Conservation (phyloP, 2,888 invertebrate genomes). For the Seladonia tumulorum region DNA sequence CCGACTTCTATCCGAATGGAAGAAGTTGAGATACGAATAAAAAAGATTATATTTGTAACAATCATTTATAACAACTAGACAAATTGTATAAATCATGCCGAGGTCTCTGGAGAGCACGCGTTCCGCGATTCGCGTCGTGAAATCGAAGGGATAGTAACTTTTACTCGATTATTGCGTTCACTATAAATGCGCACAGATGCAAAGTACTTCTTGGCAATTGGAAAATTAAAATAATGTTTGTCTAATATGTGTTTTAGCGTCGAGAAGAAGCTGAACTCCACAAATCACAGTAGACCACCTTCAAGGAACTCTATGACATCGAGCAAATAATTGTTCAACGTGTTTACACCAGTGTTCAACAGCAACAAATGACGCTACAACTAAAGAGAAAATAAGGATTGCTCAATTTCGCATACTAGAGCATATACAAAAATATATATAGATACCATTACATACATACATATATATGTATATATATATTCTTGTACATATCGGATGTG, state of each 20-base stretch:
- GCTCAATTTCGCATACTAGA: slow-evolving; percentile 52
- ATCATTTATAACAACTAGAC: slow-evolving; percentile 4
- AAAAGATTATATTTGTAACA: slow-evolving; percentile 36
- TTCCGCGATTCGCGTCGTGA: not conserved
- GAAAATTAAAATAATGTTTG: not conserved
- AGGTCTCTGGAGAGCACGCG: not conserved
- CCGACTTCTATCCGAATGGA: not conserved
- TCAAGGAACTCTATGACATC: slow-evolving; percentile 80
- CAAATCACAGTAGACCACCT: slow-evolving; percentile 79
- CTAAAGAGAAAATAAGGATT: slow-evolving; percentile 40
- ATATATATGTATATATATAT: slow-evolving; percentile 29
- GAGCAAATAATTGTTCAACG: slow-evolving; percentile 61
- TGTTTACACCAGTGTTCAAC: slow-evolving; percentile 22
- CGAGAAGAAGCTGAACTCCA: slow-evolving; percentile 77
- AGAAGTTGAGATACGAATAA: not conserved
- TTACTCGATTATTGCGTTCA: not conserved
- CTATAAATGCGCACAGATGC: not conserved
- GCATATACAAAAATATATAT: slow-evolving; percentile 37
- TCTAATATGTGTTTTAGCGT: slow-evolving; percentile 66
- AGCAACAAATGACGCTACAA: slow-evolving; percentile 34
- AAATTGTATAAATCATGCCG: slow-evolving; percentile 6
- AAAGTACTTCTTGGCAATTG: not conserved
- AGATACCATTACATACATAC: not conserved
- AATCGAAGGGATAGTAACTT: not conserved
- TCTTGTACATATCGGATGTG: slow-evolving; percentile 41